Percentiles rank a stretch among this genome's conserved stretches.
Conservation (phyloP, 2,797 vertebrate genomes). For the Bufotes viridis region DNA sequence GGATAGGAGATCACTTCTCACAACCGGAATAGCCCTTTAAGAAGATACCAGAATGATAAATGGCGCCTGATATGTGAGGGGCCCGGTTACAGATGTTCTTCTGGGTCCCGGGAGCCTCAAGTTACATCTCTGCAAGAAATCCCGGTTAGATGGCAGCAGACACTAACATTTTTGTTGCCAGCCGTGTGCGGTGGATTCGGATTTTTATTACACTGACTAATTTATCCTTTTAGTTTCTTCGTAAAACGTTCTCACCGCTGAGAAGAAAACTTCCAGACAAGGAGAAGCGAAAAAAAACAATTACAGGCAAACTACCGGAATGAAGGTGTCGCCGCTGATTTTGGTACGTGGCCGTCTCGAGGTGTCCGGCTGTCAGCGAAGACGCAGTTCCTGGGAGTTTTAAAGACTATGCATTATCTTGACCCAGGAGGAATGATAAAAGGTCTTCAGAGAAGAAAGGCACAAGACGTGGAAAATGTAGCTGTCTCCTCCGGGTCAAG, state of each 20-base stretch:
- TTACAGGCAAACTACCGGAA: not conserved
- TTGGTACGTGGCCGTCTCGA: not conserved
- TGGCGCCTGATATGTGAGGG: too few species aligned
- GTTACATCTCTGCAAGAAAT: too few species aligned
- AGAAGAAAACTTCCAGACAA: not conserved
- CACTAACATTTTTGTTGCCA: too few species aligned
- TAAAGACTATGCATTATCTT: not conserved
- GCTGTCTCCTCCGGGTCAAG: slow-evolving; percentile 24
- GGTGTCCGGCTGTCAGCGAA: not conserved
- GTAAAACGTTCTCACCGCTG: not conserved
- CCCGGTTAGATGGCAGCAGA: too few species aligned
- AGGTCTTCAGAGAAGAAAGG: slow-evolving; percentile 13
- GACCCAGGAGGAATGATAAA: not conserved
- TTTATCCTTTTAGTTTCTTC: too few species aligned
- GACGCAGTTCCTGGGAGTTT: not conserved
- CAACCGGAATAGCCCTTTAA: too few species aligned
- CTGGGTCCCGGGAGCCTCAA: too few species aligned
- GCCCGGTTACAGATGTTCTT: too few species aligned
- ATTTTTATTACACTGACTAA: not conserved
- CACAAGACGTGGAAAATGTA: not conserved
- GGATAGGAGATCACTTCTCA: too few species aligned
- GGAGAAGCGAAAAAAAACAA: slow-evolving; percentile 23
- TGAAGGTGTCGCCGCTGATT: slow-evolving; percentile 19
- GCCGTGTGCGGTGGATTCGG: too few species aligned
- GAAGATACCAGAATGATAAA: too few species aligned